Base-by-base conservation (phyloP, 2,113 vertebrate genomes). In the Elachura formosa region DNA sequence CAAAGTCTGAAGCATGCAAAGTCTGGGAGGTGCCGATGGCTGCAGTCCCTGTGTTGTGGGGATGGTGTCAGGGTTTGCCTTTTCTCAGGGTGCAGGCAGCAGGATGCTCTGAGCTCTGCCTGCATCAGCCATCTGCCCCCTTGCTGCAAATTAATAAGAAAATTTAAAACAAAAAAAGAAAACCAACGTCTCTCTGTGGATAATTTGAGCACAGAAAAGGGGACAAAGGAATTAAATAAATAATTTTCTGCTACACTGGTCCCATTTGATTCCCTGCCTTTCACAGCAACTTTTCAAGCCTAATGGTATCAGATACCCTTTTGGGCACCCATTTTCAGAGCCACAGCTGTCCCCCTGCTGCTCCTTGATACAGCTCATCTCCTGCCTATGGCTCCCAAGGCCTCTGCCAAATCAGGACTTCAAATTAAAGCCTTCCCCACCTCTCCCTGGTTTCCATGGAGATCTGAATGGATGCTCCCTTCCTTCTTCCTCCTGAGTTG, bases 341-440 rank as follows among this genome's bases (percentile, higher is more conserved):
- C 54, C 7, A 31, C 68, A 78, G 81, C 14, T 90, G 11, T 28
- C 31, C 33, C 46, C 97, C 97, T 66, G 97, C 97, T 97, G 97
- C 90, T 90, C 90, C 90, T 94, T 98, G 97, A 97, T 96, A 96
- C 90, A 94, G 97, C 96, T 97, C 96, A 98, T 98, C 97, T 97
- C 97, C 96, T 95, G 96, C 95, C 96, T 96, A 97, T 97, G 72
- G 94, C 97, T 98, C 97, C 97, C 94, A 96, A 98, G 96, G 96
- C 93, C 95, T 79, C 96, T 81, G 89, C 97, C 96, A 97, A 97
- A 97, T 91, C 96, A 97, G 96, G 93, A 73, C 95, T 97, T 96
- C 96, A 96, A 96, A 97, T 98, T 97, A 97, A 97, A 98, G 94
- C 87, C 82, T 94, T 94, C 36, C 84, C 95, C 9, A 9, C 79